Conservation (phyloP, 2,797 vertebrate genomes). For the Anas bernieri region DNA sequence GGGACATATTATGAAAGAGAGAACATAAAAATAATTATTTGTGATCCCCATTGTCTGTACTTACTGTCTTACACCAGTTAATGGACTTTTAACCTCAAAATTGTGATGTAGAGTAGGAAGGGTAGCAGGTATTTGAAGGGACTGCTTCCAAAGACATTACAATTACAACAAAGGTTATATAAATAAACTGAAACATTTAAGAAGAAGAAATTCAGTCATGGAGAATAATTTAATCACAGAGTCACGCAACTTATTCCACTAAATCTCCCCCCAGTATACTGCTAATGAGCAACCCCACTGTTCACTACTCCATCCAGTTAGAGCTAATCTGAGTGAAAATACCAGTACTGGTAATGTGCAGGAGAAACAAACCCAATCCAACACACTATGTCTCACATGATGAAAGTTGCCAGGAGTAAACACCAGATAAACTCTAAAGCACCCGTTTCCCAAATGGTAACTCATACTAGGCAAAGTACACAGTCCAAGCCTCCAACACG, state of each 20-base stretch:
- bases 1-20: not conserved
- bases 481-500: not conserved
- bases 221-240: not conserved
- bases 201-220: not conserved
- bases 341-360: not conserved
- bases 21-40: not conserved
- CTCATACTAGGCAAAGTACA: not conserved
- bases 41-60: not conserved
- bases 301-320: not conserved
- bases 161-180: not conserved
- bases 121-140: not conserved
- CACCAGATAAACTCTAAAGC: not conserved
- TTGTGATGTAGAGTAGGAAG: not conserved
- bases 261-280: not conserved
- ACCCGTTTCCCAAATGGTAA: not conserved
- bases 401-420: not conserved
- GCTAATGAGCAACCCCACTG: not conserved
- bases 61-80: not conserved
- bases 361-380: not conserved
- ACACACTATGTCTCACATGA: not conserved
- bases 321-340: not conserved
- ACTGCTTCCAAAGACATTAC: not conserved
- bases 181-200: not conserved
- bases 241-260: not conserved
- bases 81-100: not conserved